Conservation (phyloP, 2,797 vertebrate genomes). For the Myotis vivesi region DNA sequence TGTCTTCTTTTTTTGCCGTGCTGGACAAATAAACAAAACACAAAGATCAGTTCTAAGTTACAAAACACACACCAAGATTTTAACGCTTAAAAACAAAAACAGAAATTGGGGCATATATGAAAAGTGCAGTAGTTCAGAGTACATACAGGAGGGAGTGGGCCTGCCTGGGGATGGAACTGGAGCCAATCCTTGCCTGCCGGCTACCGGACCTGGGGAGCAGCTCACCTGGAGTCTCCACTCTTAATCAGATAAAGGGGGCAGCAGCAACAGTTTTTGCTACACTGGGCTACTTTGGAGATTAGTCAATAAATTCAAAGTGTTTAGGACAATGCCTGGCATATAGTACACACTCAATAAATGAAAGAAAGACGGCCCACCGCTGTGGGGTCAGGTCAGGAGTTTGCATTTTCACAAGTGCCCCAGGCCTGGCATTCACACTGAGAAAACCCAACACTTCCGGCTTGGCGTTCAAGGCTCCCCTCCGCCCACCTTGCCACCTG, state of each 20-base stretch:
- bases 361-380: not conserved
- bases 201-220: not conserved
- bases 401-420: too few species aligned
- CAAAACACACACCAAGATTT: not conserved
- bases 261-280: not conserved
- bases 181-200: too few species aligned
- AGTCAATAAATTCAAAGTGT: not conserved
- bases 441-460: not conserved
- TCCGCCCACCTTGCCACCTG: not conserved
- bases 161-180: too few species aligned
- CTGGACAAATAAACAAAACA: constrained; percentile 80
- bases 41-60: not conserved
- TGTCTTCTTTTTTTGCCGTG: constrained; percentile 89
- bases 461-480: not conserved
- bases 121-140: not conserved
- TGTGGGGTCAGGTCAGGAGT: not conserved
- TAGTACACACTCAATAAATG: not conserved
- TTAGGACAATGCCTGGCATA: not conserved
- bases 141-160: too few species aligned
- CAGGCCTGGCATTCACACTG: not conserved
- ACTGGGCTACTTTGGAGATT: not conserved
- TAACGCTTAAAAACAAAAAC: not conserved
- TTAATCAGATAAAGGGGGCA: not conserved
- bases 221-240: not conserved
- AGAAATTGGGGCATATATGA: not conserved